phyloP scores from a whole-genome alignment of 2,888 invertebrate species.

The Athalia cordata region DNA sequence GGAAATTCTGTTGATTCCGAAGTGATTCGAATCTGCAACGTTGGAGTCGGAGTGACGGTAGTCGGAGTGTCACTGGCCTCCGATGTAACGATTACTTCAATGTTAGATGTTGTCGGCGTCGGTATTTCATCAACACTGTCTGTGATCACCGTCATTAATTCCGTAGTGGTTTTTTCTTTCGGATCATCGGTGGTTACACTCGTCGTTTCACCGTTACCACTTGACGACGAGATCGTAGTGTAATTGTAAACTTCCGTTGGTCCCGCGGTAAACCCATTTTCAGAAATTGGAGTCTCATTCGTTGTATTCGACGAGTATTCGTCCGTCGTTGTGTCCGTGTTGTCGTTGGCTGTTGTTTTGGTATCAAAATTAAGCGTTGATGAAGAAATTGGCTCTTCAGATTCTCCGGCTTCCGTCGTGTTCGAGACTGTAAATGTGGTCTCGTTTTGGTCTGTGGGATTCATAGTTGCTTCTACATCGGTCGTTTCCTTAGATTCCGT shows the following conservation, averaged over 20 bases:
- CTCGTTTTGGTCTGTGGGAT: conserved; percentile 39
- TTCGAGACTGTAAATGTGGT: conserved; percentile 16
- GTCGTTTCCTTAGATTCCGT: conserved; percentile 45
- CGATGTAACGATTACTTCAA: conserved; percentile 11
- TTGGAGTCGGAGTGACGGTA: conserved; percentile 12
- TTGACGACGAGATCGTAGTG: conserved; percentile 37
- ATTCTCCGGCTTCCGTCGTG: conserved; percentile 10
- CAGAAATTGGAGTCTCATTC: conserved; percentile 8
- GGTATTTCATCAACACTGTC: conserved; percentile 43
- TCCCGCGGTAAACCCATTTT: conserved; percentile 33
- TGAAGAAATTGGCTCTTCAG: conserved; percentile 8
- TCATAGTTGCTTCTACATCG: background rate
- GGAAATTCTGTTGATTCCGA: conserved; percentile 21
- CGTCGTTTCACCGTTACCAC: conserved; percentile 28
- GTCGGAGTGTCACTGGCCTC: conserved; percentile 31
- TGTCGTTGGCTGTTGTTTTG: conserved; percentile 15
- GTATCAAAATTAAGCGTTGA: conserved; percentile 25
- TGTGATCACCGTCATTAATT: conserved; percentile 39
- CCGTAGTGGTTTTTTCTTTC: conserved; percentile 43
- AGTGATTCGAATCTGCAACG: conserved; percentile 11
- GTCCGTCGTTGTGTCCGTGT: conserved; percentile 35
- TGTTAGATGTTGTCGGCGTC: conserved; percentile 34
- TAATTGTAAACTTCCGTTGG: conserved; percentile 45
- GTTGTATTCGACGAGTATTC: conserved; percentile 19
- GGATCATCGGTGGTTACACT: conserved; percentile 5